Conservation (phyloP, 2,113 vertebrate genomes). For the Melozone crissalis region DNA sequence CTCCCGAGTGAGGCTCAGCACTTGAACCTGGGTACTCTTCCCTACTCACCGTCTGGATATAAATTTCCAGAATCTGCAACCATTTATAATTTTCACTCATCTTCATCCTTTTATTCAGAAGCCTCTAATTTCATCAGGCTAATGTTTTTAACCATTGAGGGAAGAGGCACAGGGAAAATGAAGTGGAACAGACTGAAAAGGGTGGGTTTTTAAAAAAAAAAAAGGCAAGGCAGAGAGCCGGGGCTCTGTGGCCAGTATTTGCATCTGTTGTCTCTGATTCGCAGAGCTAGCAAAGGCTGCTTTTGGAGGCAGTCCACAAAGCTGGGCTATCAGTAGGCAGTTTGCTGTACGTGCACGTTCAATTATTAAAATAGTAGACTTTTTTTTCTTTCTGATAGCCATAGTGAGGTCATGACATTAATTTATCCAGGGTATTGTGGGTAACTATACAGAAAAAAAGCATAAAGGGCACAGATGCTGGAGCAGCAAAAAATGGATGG, state of each 20-base stretch:
- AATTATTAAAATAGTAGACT: constrained; percentile 74
- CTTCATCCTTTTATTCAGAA: constrained; percentile 18
- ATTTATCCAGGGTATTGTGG: constrained; percentile 75
- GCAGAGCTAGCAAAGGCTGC: constrained; percentile 31
- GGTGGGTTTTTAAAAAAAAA: neutral
- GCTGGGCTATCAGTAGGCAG: constrained; percentile 58
- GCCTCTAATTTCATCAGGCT: constrained; percentile 12
- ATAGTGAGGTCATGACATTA: constrained; percentile 73
- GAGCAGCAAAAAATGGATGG: constrained; percentile 67
- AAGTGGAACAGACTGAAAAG: neutral
- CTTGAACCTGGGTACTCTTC: constrained; percentile 72
- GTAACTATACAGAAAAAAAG: constrained; percentile 67
- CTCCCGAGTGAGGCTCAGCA: constrained; percentile 61
- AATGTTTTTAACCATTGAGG: constrained; percentile 37
- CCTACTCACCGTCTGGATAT: neutral
- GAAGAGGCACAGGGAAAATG: neutral
- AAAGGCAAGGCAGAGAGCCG: neutral
- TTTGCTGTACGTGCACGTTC: constrained; percentile 67
- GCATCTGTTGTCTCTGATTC: constrained; percentile 64
- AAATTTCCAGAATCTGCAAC: constrained; percentile 51
- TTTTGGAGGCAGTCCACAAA: constrained; percentile 51
- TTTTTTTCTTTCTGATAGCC: constrained; percentile 69
- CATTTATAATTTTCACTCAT: constrained; percentile 39
- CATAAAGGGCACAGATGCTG: constrained; percentile 65
- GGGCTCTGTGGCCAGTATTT: constrained; percentile 52